phyloP scores from a whole-genome alignment of 2,888 invertebrate genomes.

The Gastracanthus pulcherrimus region DNA sequence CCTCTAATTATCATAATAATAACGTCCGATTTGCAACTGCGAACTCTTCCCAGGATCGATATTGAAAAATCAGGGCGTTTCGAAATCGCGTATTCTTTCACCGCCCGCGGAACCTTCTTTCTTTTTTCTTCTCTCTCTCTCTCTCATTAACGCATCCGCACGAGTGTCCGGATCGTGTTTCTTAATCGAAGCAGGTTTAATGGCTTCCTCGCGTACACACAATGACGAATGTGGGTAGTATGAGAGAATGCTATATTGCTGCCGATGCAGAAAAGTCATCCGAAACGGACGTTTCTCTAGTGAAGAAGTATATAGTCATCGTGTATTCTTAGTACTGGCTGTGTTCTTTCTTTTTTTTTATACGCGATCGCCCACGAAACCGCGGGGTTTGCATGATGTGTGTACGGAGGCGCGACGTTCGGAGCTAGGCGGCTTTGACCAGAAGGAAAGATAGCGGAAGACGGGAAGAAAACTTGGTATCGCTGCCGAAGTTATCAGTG shows the following conservation, averaged over 20 bases:
- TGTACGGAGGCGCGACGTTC: not conserved
- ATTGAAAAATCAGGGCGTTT: constrained; percentile 26
- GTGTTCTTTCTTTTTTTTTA: not conserved
- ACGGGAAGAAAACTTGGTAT: not conserved
- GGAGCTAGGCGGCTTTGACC: too few species aligned
- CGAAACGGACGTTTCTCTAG: not conserved
- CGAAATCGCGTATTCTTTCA: constrained; percentile 36
- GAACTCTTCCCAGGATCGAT: constrained; percentile 31
- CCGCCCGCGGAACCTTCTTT: constrained; percentile 49
- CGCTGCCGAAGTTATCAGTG: not conserved
- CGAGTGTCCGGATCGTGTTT: too few species aligned
- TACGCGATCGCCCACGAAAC: constrained; percentile 10
- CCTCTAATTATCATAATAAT: constrained; percentile 30
- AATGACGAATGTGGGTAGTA: constrained; percentile 47
- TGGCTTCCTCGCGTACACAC: constrained; percentile 30
- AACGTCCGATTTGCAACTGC: not conserved
- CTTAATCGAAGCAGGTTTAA: constrained; percentile 41
- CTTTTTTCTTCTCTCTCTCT: constrained; percentile 32
- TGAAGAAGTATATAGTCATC: not conserved
- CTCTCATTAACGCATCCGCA: constrained; percentile 37
- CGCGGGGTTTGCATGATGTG: not conserved
- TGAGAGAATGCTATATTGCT: constrained; percentile 23
- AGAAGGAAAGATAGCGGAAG: not conserved
- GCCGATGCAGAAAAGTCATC: constrained; percentile 13
- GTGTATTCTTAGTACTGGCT: not conserved